Evolutionary conservation across 2,888 invertebrate species (phyloP), one percentile per base, ranked within the genome.

Genomic region (Nemotelus pantherinus): DNA sequence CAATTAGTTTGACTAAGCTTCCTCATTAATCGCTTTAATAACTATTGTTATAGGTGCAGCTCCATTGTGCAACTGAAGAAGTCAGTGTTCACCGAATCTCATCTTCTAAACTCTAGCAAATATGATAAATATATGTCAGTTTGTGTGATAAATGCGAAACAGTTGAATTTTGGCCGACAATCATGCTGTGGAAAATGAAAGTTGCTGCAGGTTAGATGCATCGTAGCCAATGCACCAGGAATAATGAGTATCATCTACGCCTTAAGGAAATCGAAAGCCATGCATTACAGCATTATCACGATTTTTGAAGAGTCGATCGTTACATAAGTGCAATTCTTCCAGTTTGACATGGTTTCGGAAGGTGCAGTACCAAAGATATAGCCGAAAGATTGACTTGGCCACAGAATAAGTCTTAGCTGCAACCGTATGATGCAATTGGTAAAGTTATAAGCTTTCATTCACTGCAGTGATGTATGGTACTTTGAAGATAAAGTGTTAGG

Each of bases 211-310:
- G 55, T 9, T 53, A 9, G 43, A 53, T 70, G 53, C 53, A 53
- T 43, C 70, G 43, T 55, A 55, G n/a, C 43, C 25, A 53, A 55
- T 25, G 9, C 43, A 47, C 41, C 44, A 7, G 55, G 70, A 70
- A 70, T 48, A 67, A 67, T 67, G 67, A 67, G 67, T 45, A 50
- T 50, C 47, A 67, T 70, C 70, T 55, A 39, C 48, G 63, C 74
- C 74, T 74, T 60, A 45, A 74, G 74, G 74, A 74, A 74, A 60
- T 57, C 45, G 72, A 25, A 39, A 41, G 39, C 47, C 39, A 74
- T 74, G 74, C 74, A 74, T 74, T 63, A 74, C 48, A 25, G 41
- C 39, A 50, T 6, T 60, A 63, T 74, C 74, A 74, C 74, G 74
- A 74, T 60, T 72, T 3, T 4, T 9, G 47, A 48, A 25, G 25